phyloP scores from a whole-genome alignment of 2,888 invertebrate species.

The Smittia aterrima region DNA sequence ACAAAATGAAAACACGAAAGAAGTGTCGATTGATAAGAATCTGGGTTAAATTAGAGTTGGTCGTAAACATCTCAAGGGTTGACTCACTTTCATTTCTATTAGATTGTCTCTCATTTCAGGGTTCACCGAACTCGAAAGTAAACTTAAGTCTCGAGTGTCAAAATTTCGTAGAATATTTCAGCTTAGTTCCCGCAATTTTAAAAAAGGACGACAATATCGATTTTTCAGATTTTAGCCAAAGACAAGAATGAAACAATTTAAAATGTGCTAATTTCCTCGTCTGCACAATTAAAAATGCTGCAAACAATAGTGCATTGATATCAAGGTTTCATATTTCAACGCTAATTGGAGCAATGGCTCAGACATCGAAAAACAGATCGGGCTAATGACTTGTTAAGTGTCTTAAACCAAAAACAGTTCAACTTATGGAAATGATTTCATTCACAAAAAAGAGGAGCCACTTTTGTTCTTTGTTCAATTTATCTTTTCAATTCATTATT shows the following conservation, averaged over 20 bases:
- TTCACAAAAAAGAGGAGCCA: neutral
- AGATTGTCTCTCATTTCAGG: neutral
- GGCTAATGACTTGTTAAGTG: conserved; percentile 1
- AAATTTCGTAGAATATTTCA: neutral
- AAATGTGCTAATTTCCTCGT: conserved; percentile 32
- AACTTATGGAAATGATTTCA: too few species aligned
- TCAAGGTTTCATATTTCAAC: conserved; percentile 35
- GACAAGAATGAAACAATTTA: neutral
- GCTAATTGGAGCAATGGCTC: conserved; percentile 40
- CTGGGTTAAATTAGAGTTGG: neutral
- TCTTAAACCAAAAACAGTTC: neutral
- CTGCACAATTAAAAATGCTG: conserved; percentile 15
- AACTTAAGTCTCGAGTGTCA: neutral
- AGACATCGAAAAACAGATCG: conserved; percentile 9
- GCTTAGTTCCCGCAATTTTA: neutral
- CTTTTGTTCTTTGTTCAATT: too few species aligned
- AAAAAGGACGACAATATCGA: neutral
- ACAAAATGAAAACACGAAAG: neutral
- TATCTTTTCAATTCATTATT: too few species aligned
- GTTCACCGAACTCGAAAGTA: neutral
- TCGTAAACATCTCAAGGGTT: neutral
- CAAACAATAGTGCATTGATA: neutral
- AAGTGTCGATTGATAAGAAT: neutral
- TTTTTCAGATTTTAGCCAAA: neutral
- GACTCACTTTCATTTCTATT: neutral